Evolutionary conservation across 2,888 invertebrate genomes (phyloP), one percentile per base, ranked within the genome.

Genomic region (Drosophila hawaiiensis): DNA sequence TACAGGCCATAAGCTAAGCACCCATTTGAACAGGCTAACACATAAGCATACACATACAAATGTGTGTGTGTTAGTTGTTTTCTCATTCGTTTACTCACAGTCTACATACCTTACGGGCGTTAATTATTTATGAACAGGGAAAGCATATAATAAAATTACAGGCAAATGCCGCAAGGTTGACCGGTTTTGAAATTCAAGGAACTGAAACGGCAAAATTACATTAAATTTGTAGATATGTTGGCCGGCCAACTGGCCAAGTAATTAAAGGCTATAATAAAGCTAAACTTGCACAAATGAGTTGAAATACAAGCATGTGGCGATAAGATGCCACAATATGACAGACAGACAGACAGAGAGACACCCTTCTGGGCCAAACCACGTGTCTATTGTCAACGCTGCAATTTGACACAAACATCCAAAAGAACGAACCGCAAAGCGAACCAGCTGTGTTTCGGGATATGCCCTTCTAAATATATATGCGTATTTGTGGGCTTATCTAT

Each of bases 381-480:
- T 89, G 79, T 82, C 84, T 75, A 72, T 75, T 89, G 90, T 80
- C 88, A 87, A 84, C 84, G 80, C 74, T 77, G 84, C 87, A 83
- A 85, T 85, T 85, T 76, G 78, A 85, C 65, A 68, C 66, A 64
- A 55, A 33, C 54, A 69, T 58, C 58, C 62, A 47, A 75, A 67
- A 60, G 60, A 65, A 60, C 25, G 43, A 54, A 53, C 71, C 67
- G 39, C 70, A 80, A 64, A 67, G 25, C 52, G 47, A 56, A 41
- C 29, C 41, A 58, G 33, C 14, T 53, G 25, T 33, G 39, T 70
- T 22, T 7, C 10, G 33, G 35, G 4, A 50, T 47, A 25, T 71
- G 4, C 19, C 4, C 37, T n/a, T 37, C 1, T 25, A 31, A 14
- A 29, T 4, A 16, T n/a, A 12, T 35, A 29, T 25, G 22, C 22